Conservation (phyloP, 1,140 invertebrate genomes). For the Marisa cornuarietis region DNA sequence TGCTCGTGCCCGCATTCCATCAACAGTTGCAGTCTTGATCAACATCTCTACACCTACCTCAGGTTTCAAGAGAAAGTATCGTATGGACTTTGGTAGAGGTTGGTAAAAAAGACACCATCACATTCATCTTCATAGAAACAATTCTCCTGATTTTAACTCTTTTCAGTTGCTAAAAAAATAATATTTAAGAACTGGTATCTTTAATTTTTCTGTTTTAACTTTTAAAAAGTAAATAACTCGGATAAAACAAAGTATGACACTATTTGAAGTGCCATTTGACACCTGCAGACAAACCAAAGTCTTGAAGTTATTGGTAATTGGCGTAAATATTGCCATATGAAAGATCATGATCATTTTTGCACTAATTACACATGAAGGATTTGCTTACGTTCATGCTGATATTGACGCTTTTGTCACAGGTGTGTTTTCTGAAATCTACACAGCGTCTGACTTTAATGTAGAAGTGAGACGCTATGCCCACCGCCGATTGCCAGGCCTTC, state of each 20-base stretch:
- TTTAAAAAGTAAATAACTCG: no score
- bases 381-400: no score
- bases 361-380: no score
- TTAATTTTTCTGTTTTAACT: no score
- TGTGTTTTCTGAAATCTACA: conserved; percentile 43
- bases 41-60: conserved; percentile 16
- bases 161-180: no score
- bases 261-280: no score
- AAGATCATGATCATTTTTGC: no score
- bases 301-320: no score
- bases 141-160: not conserved
- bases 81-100: conserved; percentile 51
- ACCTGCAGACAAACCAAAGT: no score
- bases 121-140: not conserved
- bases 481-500: conserved; percentile 39
- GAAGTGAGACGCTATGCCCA: conserved; percentile 54
- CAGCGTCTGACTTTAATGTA: conserved; percentile 32
- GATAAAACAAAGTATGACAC: no score
- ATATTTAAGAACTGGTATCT: no score
- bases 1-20: conserved; percentile 58
- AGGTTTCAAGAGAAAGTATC: conserved; percentile 24
- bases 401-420: conserved; percentile 28
- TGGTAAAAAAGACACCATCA: not conserved
- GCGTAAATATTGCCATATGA: no score
- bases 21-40: conserved; percentile 37